phyloP scores from a whole-genome alignment of 1,140 invertebrate genomes.

The Leptopilina boulardi region DNA sequence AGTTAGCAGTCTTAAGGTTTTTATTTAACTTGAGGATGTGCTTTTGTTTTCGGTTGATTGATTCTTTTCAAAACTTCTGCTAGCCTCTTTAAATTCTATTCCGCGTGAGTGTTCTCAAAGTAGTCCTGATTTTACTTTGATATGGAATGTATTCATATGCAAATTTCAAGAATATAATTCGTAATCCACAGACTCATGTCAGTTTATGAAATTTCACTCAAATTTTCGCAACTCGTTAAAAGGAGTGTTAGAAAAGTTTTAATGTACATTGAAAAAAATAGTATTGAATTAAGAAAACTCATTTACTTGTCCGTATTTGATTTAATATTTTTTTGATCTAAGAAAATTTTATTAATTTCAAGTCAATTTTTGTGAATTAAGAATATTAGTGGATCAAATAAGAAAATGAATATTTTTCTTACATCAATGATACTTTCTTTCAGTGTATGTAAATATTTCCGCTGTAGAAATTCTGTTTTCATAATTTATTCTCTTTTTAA shows the following conservation, averaged over 20 bases:
- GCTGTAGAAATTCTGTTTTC: too few relatives aligned
- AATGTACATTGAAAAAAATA: too few relatives aligned
- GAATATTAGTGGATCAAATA: too few relatives aligned
- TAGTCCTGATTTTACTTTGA: background rate
- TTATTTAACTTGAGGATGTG: background rate
- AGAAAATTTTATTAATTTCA: too few relatives aligned
- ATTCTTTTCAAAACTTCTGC: conserved; percentile 4
- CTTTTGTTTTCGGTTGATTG: conserved; percentile 6
- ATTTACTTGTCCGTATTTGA: too few relatives aligned
- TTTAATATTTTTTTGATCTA: too few relatives aligned
- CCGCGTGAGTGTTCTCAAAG: background rate
- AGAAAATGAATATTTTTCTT: too few relatives aligned
- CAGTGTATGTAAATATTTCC: too few relatives aligned
- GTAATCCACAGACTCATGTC: background rate
- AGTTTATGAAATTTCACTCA: background rate
- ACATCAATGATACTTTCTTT: too few relatives aligned
- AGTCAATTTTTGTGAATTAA: too few relatives aligned
- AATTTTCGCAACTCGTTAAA: background rate
- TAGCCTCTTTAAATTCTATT: conserved; percentile 21
- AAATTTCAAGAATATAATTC: background rate
- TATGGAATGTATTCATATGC: conserved; percentile 11
- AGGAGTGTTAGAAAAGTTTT: background rate
- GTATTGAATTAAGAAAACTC: too few relatives aligned
- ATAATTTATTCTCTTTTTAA: too few relatives aligned
- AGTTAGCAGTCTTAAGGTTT: background rate